Evolutionary conservation across 2,113 vertebrate species (phyloP), one percentile per base, ranked within the genome.

Genomic region (Euleptes europaea): DNA sequence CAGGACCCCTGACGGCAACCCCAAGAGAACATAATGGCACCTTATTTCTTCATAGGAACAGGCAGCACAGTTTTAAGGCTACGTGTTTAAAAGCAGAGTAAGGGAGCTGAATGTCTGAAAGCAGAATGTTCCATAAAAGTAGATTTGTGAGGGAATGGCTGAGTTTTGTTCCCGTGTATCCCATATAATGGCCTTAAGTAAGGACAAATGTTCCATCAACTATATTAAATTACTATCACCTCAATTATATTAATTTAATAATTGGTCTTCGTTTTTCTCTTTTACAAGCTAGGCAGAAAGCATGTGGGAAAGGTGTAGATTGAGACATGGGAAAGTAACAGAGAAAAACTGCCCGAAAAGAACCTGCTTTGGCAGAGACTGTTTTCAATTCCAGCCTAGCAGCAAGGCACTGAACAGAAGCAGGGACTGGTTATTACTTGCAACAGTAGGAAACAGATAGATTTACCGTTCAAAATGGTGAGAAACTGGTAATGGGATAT

Each of bases 301-400:
- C 44, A 31, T 33, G n/a, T 14, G 60, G 28, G 54, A 4, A 11
- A 83, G 38, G 47, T 49, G 54, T 7, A 14, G 17, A 42, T 23
- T 63, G 71, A 54, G 51, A 63, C 51, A 23, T 47, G 57, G 44
- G n/a, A 60, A 72, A 40, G 23, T 42, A 73, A 74, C 40, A 63
- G 11, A 72, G 66, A 40, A 78, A 63, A 73, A 65, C 4, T 38
- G 51, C 17, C 31, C 79, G 38, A 79, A 72, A 31, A 63, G n/a
- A 67, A 26, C 63, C 31, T 51, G 33, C 42, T 42, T 67, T 51
- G 57, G 69, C 63, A 47, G 69, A 73, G 35, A 1, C 35, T 10
- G 33, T 84, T 80, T 85, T 79, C 69, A 71, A 73, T 73, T 80
- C 84, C 69, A 65, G 54, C 47, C 40, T 65, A 85, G 31, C 76